Evolutionary conservation across 2,113 vertebrate genomes (phyloP).

Genomic region (Protobothrops flavoviridis): DNA sequence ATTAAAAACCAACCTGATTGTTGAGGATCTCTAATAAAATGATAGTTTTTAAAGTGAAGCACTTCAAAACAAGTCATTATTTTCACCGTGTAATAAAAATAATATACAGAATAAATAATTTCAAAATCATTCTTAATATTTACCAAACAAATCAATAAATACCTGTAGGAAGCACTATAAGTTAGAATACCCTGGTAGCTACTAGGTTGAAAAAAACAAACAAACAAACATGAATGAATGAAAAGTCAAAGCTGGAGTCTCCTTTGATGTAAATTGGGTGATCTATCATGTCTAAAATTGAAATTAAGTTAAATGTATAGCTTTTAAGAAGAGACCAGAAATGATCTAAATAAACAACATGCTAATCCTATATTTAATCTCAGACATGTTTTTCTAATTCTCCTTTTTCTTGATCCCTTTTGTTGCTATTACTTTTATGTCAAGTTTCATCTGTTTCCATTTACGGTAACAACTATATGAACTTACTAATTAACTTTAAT

Average conservation of each 20-base stretch:
- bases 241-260: constrained; percentile 32
- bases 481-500: constrained; percentile 61
- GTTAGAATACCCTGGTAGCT: not conserved
- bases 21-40: not conserved
- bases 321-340: constrained; percentile 44
- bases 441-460: constrained; percentile 50
- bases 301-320: constrained; percentile 53
- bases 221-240: not conserved
- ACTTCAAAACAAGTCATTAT: not conserved
- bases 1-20: not conserved
- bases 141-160: constrained; percentile 27
- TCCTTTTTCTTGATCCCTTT: constrained; percentile 47
- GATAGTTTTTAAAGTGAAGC: not conserved
- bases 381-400: constrained; percentile 28
- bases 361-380: constrained; percentile 40
- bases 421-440: constrained; percentile 52
- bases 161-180: not conserved
- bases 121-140: constrained; percentile 19
- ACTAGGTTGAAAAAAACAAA: constrained; percentile 16
- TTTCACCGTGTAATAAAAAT: not conserved
- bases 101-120: constrained; percentile 40
- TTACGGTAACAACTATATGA: constrained; percentile 44
- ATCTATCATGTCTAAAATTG: constrained; percentile 35
- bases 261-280: constrained; percentile 46
- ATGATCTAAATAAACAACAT: constrained; percentile 55